Percentiles rank a stretch among this genome's conserved stretches.
Conservation (phyloP, 1,140 invertebrate genomes). For the Schlechtendalia chinensis region DNA sequence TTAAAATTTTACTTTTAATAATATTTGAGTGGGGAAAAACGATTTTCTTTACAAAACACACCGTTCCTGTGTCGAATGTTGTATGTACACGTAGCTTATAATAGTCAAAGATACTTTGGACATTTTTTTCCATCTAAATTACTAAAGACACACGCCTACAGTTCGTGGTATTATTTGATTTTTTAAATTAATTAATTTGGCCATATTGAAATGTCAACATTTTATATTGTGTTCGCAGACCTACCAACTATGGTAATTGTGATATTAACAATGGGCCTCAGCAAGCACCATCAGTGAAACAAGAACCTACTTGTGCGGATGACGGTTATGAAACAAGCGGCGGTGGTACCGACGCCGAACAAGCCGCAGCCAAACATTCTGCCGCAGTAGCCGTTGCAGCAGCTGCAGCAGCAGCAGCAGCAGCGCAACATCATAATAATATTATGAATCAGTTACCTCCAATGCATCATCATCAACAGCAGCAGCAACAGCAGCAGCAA, state of each 20-base stretch:
- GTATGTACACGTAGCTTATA: too few species aligned
- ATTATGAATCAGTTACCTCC: conserved; percentile 44
- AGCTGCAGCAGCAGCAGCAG: conserved; percentile 34
- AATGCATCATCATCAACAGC: conserved; percentile 50
- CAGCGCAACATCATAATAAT: conserved; percentile 48
- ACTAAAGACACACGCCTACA: too few species aligned
- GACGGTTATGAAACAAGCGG: conserved; percentile 44
- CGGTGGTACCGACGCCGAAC: conserved; percentile 40
- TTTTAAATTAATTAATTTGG: too few species aligned
- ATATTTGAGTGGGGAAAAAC: too few species aligned
- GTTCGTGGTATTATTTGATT: too few species aligned
- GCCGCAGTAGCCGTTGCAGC: conserved; percentile 46
- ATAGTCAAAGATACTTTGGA: too few species aligned
- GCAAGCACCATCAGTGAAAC: conserved; percentile 34
- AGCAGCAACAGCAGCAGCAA: conserved; percentile 48
- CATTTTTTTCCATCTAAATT: too few species aligned
- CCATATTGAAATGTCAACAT: not conserved
- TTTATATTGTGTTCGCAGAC: not conserved
- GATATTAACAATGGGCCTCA: conserved; percentile 44
- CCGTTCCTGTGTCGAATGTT: too few species aligned
- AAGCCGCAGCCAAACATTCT: conserved; percentile 41
- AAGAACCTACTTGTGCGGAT: conserved; percentile 31
- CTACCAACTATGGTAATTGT: conserved; percentile 34
- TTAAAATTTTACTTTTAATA: too few species aligned
- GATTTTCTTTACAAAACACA: too few species aligned